Base-by-base conservation (phyloP, 1,140 invertebrate genomes). In the Cotesia chilonis region DNA sequence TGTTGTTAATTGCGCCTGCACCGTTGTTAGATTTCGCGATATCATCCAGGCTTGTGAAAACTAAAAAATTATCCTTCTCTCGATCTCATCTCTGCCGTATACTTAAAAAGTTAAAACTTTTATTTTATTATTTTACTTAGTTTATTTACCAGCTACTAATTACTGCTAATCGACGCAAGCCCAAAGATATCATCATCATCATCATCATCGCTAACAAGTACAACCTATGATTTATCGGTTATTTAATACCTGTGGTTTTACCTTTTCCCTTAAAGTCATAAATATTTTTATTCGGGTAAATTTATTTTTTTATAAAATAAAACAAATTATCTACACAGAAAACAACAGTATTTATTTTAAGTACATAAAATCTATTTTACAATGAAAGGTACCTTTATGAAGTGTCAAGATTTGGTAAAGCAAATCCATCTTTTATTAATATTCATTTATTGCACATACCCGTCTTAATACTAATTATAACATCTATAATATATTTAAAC, bases 301-400 rank as follows among this genome's bases (percentile, higher is more conserved):
- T 28, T 28, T 1, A 1, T 2, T 28, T 28, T 28, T 28, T 28
- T 1, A 28, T 28, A 28, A 28, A 28, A 28, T 28, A 28, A 28
- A 28, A 28, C 28, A 28, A 28, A 28, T 28, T 1, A 2, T 28
- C 2, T 28, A 28, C 28, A 28, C 3, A 28, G 28, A 28, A 28
- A 28, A 28, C 28, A 28, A 47, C 41, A 47, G 41, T 47, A 47
- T 47, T 47, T 47, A 47, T 14, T 14, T 14, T 14, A 14, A 14
- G 14, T 17, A 38, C 63, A 66, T 71, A 71, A 57, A 54, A 38
- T 54, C 70, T 71, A 71, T 12, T 75, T 65, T 80, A 79, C 54
- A 55, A 57, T 71, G 75, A 77, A 81, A 85, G 83, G 83, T 86
- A 85, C 83, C 83, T 84, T 83, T 76, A 64, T 79, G 83, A 84